Percentiles rank a stretch among this genome's conserved stretches.
Evolutionary conservation across 2,888 invertebrate genomes (phyloP).

Genomic region (Lithophane ornitopus): DNA sequence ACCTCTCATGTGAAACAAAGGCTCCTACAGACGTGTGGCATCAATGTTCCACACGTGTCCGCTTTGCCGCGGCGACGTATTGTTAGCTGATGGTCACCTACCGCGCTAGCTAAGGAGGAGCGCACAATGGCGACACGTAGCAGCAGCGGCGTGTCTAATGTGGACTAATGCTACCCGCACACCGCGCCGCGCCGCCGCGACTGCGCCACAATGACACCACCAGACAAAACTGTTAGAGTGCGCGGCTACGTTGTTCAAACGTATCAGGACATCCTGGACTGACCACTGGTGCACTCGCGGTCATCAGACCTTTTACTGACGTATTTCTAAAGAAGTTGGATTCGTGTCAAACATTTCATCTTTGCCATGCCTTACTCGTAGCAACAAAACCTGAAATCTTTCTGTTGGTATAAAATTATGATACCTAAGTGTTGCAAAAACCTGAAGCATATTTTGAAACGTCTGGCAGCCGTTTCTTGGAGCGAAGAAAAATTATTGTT

Average conservation of each 20-base stretch:
- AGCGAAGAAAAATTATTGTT: neutral
- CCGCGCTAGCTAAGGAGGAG: slow-evolving; percentile 47
- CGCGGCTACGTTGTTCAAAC: slow-evolving; percentile 39
- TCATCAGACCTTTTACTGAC: no score
- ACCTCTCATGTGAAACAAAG: slow-evolving; percentile 33
- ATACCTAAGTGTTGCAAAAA: neutral
- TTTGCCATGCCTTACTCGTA: neutral
- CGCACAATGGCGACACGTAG: slow-evolving; percentile 70
- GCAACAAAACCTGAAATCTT: neutral
- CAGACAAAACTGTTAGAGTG: slow-evolving; percentile 69
- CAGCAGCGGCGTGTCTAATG: slow-evolving; percentile 82
- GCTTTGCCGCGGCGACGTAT: slow-evolving; percentile 34
- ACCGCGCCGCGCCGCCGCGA: slow-evolving; percentile 33
- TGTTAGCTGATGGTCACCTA: slow-evolving; percentile 58
- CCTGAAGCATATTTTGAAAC: neutral
- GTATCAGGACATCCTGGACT: slow-evolving; percentile 9
- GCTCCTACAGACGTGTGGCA: slow-evolving; percentile 18
- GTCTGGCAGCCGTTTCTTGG: neutral
- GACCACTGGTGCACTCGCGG: neutral
- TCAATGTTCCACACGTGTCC: slow-evolving; percentile 35
- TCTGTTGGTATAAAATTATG: no score
- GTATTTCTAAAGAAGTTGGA: neutral
- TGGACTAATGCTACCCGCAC: slow-evolving; percentile 80
- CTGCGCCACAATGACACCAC: slow-evolving; percentile 70
- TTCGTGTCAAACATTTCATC: no score